Base-by-base conservation (phyloP, 2,888 invertebrate species). In the Drosophila mettleri region DNA sequence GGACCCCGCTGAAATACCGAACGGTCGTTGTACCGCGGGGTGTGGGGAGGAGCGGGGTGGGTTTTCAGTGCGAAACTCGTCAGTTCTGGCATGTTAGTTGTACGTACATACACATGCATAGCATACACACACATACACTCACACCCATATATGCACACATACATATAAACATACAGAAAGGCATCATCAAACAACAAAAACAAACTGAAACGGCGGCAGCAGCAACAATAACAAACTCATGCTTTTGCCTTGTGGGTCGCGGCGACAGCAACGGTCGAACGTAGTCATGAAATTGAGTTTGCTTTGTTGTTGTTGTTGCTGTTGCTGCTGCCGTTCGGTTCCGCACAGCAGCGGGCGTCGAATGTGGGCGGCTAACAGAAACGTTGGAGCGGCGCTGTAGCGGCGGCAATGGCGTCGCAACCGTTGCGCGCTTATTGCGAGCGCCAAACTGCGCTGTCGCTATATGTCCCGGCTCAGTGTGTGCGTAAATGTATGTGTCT, bases 321-420 rank as follows among this genome's bases (percentile, higher is more conserved):
- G 60, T 27, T 74, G 57, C 38, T 75, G 73, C 54, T 68, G 74
- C 73, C 64, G 66, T 79, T 79, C 57, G 61, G 59, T 65, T 62
- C 69, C 74, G 61, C 69, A 65, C 74, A 75, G 60, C 67, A 63
- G 58, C 80, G 78, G 82, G 79, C 82, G 81, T 75, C 71, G 63
- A 70, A 78, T 80, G 79, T 77, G 80, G 79, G 83, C 83, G 86
- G 83, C 65, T 74, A 73, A 68, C 74, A 69, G 65, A 55, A 70
- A 79, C 79, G 78, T 69, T 75, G 69, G 67, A 79, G 79, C 86
- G 86, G 73, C 57, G 74, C 59, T 66, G 73, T 67, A 52, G 60
- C 60, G 48, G 41, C 63, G 69, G 75, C 59, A 58, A 69, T 74
- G 65, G 62, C 69, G 69, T 70, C 74, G 79, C 67, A 74, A 74